Evolutionary conservation across 1,140 invertebrate genomes (phyloP).

Genomic region (Drosophila pseudoobscura): DNA sequence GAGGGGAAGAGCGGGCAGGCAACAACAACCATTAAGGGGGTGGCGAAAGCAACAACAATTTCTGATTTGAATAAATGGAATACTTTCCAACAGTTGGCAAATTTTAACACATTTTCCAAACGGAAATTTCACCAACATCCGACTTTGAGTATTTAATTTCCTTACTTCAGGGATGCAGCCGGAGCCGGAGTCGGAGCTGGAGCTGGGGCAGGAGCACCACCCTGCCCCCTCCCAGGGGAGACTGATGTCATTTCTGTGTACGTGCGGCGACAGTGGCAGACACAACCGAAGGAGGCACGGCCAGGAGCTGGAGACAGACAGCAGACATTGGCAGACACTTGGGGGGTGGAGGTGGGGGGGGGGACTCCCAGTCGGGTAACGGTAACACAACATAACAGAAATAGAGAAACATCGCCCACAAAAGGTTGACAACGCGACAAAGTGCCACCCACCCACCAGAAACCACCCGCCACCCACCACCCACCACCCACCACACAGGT

Average conservation of each 20-base stretch:
- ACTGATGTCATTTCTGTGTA: slow-evolving; percentile 65
- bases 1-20: too few species aligned
- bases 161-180: slow-evolving; percentile 67
- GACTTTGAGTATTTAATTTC: slow-evolving; percentile 77
- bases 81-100: slow-evolving; percentile 22
- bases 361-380: slow-evolving; percentile 33
- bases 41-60: neutral
- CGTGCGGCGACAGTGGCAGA: slow-evolving; percentile 48
- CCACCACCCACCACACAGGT: slow-evolving; percentile 20
- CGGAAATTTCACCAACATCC: slow-evolving; percentile 79
- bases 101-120: slow-evolving; percentile 46
- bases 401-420: slow-evolving; percentile 70
- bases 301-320: slow-evolving; percentile 17
- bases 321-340: slow-evolving; percentile 47
- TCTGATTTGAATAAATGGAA: neutral
- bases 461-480: slow-evolving; percentile 1
- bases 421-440: slow-evolving; percentile 74
- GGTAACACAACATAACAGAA: slow-evolving; percentile 58
- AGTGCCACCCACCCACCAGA: slow-evolving; percentile 21
- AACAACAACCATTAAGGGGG: slow-evolving; percentile 1
- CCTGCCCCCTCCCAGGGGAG: neutral
- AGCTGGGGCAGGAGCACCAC: slow-evolving; percentile 9
- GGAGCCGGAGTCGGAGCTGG: slow-evolving; percentile 1
- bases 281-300: slow-evolving; percentile 15
- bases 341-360: slow-evolving; percentile 16